A percentile compares a stretch with the other conserved stretches of the same genome.
Conservation (phyloP, 2,797 vertebrate genomes). For the Rhynchonycteris naso region DNA sequence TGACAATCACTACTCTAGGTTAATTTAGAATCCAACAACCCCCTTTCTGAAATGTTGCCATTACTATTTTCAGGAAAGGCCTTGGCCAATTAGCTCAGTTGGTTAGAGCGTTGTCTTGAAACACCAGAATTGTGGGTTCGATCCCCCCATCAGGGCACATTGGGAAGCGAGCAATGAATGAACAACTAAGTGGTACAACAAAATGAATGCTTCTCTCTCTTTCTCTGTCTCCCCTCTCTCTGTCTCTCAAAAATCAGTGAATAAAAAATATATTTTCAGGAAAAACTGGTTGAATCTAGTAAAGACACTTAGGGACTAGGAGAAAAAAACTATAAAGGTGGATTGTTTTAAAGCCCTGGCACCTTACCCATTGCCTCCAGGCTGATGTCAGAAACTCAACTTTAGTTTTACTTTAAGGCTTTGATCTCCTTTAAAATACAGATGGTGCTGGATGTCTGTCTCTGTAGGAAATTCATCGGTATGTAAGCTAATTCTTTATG, state of each 20-base stretch:
- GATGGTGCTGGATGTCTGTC: background rate
- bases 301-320: background rate
- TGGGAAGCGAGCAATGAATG: too few species aligned
- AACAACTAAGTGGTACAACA: too few species aligned
- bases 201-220: too few species aligned
- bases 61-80: background rate
- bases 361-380: background rate
- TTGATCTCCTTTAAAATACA: background rate
- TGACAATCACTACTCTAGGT: background rate
- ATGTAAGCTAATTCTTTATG: background rate
- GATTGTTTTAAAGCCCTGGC: background rate
- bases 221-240: too few species aligned
- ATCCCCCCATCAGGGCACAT: too few species aligned
- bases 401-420: background rate
- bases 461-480: background rate
- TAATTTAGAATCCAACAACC: background rate
- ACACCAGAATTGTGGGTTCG: too few species aligned
- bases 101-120: too few species aligned
- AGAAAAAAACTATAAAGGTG: background rate
- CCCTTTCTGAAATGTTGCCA: background rate
- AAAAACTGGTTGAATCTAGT: background rate
- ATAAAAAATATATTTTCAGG: background rate
- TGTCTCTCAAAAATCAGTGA: too few species aligned
- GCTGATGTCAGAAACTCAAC: background rate
- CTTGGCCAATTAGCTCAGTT: too few species aligned